Percentiles rank a stretch among this genome's conserved stretches.
Conservation (phyloP, 2,888 invertebrate genomes). For the Lasius platythorax region DNA sequence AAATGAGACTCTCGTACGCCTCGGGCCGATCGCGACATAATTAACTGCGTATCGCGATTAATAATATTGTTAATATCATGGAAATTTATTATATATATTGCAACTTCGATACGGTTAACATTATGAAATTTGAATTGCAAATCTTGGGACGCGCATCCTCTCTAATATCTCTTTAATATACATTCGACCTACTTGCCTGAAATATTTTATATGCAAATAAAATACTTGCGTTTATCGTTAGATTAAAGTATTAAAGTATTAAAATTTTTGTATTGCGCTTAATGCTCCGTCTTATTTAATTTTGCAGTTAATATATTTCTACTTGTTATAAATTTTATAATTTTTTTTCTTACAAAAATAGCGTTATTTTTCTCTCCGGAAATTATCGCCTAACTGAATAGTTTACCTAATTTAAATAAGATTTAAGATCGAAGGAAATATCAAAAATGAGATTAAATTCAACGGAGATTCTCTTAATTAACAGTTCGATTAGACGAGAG, state of each 20-base stretch:
- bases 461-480: background rate
- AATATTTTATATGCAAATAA: background rate
- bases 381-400: background rate
- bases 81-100: background rate
- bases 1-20: conserved; percentile 11
- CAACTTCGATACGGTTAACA: background rate
- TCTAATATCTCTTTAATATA: background rate
- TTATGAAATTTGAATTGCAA: conserved; percentile 16
- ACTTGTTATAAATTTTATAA: background rate
- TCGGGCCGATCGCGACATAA: background rate
- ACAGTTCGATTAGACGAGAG: background rate
- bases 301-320: background rate
- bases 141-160: background rate
- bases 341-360: background rate
- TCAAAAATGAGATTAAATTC: background rate
- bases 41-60: background rate
- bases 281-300: background rate
- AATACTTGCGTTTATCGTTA: background rate
- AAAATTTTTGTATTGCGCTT: background rate
- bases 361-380: background rate
- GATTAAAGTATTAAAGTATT: background rate
- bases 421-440: background rate
- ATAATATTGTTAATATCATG: conserved; percentile 18
- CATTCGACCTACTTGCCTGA: background rate
- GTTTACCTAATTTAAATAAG: background rate